Base-by-base conservation (phyloP, 2,113 vertebrate species). In the Seriola dumerili region DNA sequence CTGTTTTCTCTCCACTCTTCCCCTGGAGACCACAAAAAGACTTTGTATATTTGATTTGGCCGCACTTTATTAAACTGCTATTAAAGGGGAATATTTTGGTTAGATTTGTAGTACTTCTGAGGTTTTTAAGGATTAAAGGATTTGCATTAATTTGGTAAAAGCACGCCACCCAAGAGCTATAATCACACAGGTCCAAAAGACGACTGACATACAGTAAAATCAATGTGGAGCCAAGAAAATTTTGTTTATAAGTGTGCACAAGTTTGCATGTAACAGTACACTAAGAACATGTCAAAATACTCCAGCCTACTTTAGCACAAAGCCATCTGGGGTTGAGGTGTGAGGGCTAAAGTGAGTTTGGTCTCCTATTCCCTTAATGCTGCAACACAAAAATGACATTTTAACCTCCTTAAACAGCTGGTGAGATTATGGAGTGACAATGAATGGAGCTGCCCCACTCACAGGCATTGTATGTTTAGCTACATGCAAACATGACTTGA, bases 91-190 rank as follows among this genome's bases (percentile, higher is more conserved):
- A 80, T 75, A 80, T 91, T 92, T 88, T 82, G 79, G 84, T 81
- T 85, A 83, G 65, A 87, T 85, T 66, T 85, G 65, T 19, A 81
- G 57, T 71, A 83, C 87, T 88, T 83, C 44, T 68, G 83, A 73
- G 72, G 80, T 80, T 89, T 92, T 90, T 80, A 73, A 50, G 80
- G 89, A 91, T 93, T 92, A 91, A 88, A 72, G 78, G 86, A 92
- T 93, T 93, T 92, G 86, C 71, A 85, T 92, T 88, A 40, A 90
- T 89, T 85, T 85, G 57, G 50, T 90, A 85, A 91, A 83, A 81
- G 84, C 82, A 63, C 81, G 76, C 75, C 91, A 81, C 79, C 77
- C 75, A 80, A 72, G 84, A 84, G 44, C 73, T 89, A 52, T 69
- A 82, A 81, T 85, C 68, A 72, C 80, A 85, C 42, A 74, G 62